Evolutionary conservation across 2,113 vertebrate species (phyloP).

Genomic region (Gallinago paraguaiae): DNA sequence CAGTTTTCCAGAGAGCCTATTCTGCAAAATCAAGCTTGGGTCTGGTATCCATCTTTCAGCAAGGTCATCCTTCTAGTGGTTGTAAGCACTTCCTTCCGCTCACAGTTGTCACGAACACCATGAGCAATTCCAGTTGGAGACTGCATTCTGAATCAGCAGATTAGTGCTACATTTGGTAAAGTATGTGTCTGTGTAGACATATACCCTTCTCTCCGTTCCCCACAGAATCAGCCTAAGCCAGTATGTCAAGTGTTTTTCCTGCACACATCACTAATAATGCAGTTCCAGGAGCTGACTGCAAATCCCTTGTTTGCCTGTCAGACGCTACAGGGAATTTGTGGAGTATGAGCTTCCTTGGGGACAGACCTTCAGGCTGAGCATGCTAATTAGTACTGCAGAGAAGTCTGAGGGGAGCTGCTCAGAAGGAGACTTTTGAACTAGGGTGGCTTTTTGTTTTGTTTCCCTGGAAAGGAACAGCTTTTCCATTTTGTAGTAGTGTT

Average conservation of each 20-base stretch:
- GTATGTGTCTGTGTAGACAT: not conserved
- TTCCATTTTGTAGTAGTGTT: not conserved
- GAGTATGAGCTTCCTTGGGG: conserved; percentile 27
- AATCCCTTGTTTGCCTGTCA: conserved; percentile 3
- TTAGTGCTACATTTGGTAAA: not conserved
- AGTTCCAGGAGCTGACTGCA: not conserved
- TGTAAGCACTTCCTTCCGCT: not conserved
- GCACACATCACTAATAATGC: not conserved
- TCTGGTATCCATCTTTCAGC: not conserved
- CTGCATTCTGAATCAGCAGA: not conserved
- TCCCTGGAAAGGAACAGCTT: not conserved
- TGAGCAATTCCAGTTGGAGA: not conserved
- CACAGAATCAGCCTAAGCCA: not conserved
- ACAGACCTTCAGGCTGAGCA: not conserved
- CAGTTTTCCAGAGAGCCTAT: not conserved
- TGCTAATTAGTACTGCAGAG: conserved; percentile 33
- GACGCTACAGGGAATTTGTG: not conserved
- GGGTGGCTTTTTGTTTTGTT: not conserved
- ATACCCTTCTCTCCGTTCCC: not conserved
- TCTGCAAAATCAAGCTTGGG: not conserved
- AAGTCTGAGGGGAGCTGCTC: conserved; percentile 18
- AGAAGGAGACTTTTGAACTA: conserved; percentile 7
- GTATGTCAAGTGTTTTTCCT: not conserved
- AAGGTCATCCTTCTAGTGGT: not conserved
- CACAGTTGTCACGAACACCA: not conserved